phyloP scores from a whole-genome alignment of 1,140 invertebrate species.

The Prorops nasuta region DNA sequence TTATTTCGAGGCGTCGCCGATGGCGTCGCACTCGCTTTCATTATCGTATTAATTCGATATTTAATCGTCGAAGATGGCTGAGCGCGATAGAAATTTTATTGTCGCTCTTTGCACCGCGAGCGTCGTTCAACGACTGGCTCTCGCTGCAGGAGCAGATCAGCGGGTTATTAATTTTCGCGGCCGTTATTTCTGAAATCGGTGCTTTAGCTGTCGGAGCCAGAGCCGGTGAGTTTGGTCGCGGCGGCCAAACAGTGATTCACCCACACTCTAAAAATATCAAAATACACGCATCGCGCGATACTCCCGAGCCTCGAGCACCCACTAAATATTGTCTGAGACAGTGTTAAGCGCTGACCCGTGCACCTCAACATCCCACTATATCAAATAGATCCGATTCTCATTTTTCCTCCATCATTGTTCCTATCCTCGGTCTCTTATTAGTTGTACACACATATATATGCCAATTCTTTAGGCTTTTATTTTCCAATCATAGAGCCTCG shows the following conservation, averaged over 20 bases:
- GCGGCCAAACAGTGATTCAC: conserved; percentile 50
- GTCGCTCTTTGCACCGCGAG: too few species aligned
- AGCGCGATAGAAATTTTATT: too few species aligned
- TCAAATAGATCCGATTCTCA: neutral
- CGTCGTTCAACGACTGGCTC: too few species aligned
- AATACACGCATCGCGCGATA: conserved; percentile 33
- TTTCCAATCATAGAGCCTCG: too few species aligned
- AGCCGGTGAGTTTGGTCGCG: conserved; percentile 19
- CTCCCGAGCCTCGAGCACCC: conserved; percentile 14
- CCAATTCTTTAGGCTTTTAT: too few species aligned
- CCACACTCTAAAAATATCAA: conserved; percentile 52
- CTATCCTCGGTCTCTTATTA: too few species aligned
- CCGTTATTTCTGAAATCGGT: conserved; percentile 54
- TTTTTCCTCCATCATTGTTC: neutral
- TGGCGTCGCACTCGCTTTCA: too few species aligned
- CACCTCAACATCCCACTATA: too few species aligned
- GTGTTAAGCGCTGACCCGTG: conserved; percentile 10
- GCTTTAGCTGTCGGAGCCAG: conserved; percentile 39
- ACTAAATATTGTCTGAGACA: conserved; percentile 23
- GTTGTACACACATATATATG: too few species aligned
- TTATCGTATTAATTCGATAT: too few species aligned
- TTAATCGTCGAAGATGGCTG: too few species aligned
- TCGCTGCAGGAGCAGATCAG: neutral
- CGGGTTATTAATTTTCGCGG: conserved; percentile 44
- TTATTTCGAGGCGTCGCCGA: too few species aligned